A percentile compares a stretch with the other conserved stretches of the same genome.
Conservation (phyloP, 1,140 invertebrate genomes). For the Radopholus similis region DNA sequence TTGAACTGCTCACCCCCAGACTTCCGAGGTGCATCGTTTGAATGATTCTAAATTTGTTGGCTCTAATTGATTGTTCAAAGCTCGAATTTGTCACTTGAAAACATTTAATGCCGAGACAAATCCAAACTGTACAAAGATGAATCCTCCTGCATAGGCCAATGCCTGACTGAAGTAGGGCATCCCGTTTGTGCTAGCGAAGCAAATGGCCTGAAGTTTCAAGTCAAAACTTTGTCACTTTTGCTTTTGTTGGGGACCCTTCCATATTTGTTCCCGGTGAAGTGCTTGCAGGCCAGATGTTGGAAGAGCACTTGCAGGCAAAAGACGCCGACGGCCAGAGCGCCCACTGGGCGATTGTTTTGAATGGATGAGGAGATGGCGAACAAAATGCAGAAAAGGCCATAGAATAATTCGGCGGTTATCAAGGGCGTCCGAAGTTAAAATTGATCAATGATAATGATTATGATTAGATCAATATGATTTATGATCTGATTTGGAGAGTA, state of each 20-base stretch:
- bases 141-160: constrained; percentile 15
- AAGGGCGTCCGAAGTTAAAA: background rate
- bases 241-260: no score
- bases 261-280: constrained; percentile 5
- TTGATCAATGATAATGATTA: background rate
- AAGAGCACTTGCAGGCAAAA: constrained; percentile 16
- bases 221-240: no score
- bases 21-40: constrained; percentile 28
- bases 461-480: background rate
- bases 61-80: no score
- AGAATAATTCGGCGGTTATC: constrained; percentile 7
- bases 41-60: constrained; percentile 24
- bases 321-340: constrained; percentile 4
- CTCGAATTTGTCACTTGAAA: constrained; percentile 7
- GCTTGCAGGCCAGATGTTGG: constrained; percentile 13
- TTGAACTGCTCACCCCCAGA: constrained; percentile 13
- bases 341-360: constrained; percentile 20
- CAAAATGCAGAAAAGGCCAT: constrained; percentile 10
- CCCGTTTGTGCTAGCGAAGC: constrained; percentile 20
- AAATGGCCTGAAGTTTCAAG: constrained; percentile 9
- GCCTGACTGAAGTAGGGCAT: constrained; percentile 18
- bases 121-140: constrained; percentile 9
- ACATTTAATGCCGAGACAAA: constrained; percentile 13
- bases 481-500: background rate
- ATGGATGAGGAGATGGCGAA: constrained; percentile 19